phyloP scores from a whole-genome alignment of 2,797 vertebrate genomes.

The Chloroceryle amazona region DNA sequence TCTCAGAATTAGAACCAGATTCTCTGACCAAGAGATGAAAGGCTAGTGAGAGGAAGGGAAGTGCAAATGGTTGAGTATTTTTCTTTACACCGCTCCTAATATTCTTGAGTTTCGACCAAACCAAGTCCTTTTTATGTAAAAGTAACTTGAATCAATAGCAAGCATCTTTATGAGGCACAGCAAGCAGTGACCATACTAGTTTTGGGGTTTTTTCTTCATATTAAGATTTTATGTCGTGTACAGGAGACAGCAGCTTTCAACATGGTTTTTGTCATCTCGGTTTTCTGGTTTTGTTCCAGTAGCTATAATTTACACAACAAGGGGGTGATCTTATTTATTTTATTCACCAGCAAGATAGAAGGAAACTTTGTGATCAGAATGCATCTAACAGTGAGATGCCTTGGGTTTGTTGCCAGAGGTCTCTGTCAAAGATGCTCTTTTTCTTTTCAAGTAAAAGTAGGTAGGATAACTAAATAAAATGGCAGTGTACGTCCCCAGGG shows the following conservation, averaged over 20 bases:
- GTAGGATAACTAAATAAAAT: conserved; percentile 40
- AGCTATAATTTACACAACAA: conserved; percentile 47
- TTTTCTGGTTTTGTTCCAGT: conserved; percentile 20
- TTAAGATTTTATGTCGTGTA: background rate
- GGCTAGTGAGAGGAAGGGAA: background rate
- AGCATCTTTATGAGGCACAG: background rate
- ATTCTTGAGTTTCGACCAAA: background rate
- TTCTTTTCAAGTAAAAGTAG: conserved; percentile 48
- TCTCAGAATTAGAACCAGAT: background rate
- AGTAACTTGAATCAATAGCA: background rate
- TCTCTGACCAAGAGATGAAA: background rate
- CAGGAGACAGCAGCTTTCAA: conserved; percentile 7
- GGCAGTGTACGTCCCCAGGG: background rate
- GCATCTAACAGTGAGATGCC: background rate
- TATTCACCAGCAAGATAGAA: conserved; percentile 5
- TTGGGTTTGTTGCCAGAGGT: conserved; percentile 29
- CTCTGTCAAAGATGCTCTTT: conserved; percentile 42
- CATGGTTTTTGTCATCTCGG: background rate
- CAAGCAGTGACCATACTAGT: background rate
- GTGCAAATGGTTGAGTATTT: background rate
- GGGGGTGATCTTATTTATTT: conserved; percentile 26
- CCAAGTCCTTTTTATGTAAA: background rate
- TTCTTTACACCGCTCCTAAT: background rate
- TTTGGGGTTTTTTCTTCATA: background rate
- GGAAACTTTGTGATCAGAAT: conserved; percentile 19